phyloP scores from a whole-genome alignment of 2,888 invertebrate species.

The Torymus aiolomorphi region DNA sequence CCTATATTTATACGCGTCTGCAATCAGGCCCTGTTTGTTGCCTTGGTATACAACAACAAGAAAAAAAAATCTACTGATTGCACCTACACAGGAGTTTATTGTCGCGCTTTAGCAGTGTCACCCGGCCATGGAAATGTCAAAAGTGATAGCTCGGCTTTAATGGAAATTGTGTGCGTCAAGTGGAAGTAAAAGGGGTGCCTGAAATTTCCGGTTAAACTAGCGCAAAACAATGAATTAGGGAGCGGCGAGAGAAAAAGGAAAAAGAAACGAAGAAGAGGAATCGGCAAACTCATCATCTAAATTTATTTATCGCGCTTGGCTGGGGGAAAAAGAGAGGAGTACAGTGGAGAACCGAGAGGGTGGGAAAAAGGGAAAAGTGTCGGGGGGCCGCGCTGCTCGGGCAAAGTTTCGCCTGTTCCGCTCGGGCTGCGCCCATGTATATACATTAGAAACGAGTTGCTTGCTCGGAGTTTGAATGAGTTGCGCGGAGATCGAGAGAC shows the following conservation, averaged over 20 bases:
- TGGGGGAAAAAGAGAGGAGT: background rate
- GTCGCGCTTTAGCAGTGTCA: too few species aligned
- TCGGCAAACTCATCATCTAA: slow-evolving; percentile 15
- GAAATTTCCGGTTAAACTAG: too few species aligned
- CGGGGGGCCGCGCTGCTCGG: slow-evolving; percentile 9
- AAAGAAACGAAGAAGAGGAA: background rate
- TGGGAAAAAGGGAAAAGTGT: slow-evolving; percentile 32
- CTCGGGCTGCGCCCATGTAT: slow-evolving; percentile 29
- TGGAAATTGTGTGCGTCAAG: too few species aligned
- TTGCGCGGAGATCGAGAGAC: slow-evolving; percentile 45
- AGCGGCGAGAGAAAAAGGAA: too few species aligned
- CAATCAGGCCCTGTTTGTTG: background rate
- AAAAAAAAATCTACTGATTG: too few species aligned
- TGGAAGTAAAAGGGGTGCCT: too few species aligned
- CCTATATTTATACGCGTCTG: background rate
- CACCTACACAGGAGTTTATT: too few species aligned
- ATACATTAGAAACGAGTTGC: slow-evolving; percentile 39
- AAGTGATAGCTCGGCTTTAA: too few species aligned
- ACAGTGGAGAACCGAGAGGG: background rate
- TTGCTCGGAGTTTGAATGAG: slow-evolving; percentile 40
- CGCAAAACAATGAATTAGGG: too few species aligned
- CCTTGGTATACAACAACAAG: too few species aligned
- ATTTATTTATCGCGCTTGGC: slow-evolving; percentile 29
- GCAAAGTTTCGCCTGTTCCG: slow-evolving; percentile 34
- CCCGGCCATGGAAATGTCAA: too few species aligned